Evolutionary conservation across 2,888 invertebrate species (phyloP), one percentile per base, ranked within the genome.

Genomic region (Pecten maximus): DNA sequence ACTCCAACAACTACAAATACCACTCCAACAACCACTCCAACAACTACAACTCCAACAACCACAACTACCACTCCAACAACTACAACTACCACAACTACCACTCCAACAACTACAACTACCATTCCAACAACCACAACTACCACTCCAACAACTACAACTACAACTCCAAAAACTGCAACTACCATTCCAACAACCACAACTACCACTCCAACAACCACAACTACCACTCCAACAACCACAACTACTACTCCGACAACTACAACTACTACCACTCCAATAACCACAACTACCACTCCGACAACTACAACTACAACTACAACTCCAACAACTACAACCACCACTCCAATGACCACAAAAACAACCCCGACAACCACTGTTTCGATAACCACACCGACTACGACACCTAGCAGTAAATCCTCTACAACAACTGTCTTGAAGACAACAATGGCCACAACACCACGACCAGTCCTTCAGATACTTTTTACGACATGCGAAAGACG

Each of bases 91-190:
- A 40, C 40, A 88, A 44, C 87, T 87, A 74, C 89, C 4, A 50
- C 88, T 0, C 40, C 88, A 19, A 48, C 91, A 1, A 28, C 48
- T 12, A 23, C 48, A 40, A 40, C 10, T 2, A 87, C 15, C 16
- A 54, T 60, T n/a, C 28, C 91, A 74, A 89, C 91, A 0, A 39
- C 74, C 10, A 15, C 39, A 60, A 44, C 91, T 28, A 89, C 88
- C n/a, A 90, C 89, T 15, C 8, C 50, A 10, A 54, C 88, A 39
- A 15, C 87, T 12, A 48, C 87, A 15, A 50, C 89, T 16, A 89
- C 86, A 86, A n/a, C 86, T 48, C 44, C 40, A 4, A 39, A 88
- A 23, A 28, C 48, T 40, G 87, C 88, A n/a, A n/a, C 87, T 23
- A 87, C n/a, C 16, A 54, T 74, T 16, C 39, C 89, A 40, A 40